A percentile compares a stretch with the other conserved stretches of the same genome.
Conservation (phyloP, 1,140 invertebrate species). For the Ephestia elutella region DNA sequence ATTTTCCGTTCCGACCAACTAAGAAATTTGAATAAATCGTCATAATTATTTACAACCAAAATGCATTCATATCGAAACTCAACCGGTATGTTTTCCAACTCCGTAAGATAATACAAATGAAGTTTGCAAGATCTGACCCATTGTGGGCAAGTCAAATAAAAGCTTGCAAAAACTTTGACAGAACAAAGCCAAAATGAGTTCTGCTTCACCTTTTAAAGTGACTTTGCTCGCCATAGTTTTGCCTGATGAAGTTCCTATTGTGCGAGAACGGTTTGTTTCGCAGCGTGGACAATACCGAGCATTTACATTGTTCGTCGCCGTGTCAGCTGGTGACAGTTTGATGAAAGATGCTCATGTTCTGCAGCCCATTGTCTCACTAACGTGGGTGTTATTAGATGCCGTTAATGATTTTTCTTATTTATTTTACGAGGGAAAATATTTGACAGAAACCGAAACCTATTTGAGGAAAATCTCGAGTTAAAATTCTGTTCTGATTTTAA, state of each 20-base stretch:
- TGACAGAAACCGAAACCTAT: too few species aligned
- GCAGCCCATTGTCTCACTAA: constrained; percentile 6
- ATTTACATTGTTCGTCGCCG: constrained; percentile 17
- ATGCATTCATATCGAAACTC: too few species aligned
- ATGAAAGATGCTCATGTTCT: constrained; percentile 6
- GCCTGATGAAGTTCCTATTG: constrained; percentile 18
- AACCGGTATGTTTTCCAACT: too few species aligned
- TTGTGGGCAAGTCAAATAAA: not conserved
- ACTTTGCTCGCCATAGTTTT: constrained; percentile 1
- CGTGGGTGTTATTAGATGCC: not conserved
- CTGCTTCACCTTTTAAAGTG: not conserved
- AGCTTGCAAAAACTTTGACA: not conserved
- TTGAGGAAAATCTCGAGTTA: too few species aligned
- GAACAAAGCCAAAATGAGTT: not conserved
- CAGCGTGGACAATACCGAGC: constrained; percentile 15
- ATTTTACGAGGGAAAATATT: not conserved
- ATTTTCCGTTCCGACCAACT: too few species aligned
- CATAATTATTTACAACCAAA: too few species aligned
- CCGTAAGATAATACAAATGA: not conserved
- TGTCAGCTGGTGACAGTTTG: constrained; percentile 5
- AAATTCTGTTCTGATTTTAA: too few species aligned
- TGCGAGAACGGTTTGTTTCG: constrained; percentile 9
- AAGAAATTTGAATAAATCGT: too few species aligned
- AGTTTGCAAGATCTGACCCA: not conserved
- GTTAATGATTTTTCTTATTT: not conserved